Evolutionary conservation across 2,797 vertebrate genomes (phyloP).

Genomic region (Poliocrania exsul): DNA sequence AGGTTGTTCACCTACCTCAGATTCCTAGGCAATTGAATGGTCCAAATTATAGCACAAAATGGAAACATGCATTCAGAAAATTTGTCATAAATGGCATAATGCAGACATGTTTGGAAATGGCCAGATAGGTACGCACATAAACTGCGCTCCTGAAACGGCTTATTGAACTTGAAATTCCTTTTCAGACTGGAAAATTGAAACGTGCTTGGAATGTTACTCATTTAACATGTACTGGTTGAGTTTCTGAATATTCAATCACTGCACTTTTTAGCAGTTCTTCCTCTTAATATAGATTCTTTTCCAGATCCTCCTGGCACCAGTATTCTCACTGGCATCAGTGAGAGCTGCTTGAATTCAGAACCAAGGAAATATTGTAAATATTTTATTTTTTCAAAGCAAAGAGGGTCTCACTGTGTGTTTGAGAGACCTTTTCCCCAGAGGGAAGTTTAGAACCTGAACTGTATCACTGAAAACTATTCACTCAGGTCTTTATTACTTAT

Average conservation of each 20-base stretch:
- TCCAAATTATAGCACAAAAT: neutral
- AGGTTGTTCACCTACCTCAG: neutral
- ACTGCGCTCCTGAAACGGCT: neutral
- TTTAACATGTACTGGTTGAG: neutral
- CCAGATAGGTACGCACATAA: accelerated
- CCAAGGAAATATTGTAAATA: neutral
- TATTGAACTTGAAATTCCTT: neutral
- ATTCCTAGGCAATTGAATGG: neutral
- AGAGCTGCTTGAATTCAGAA: neutral
- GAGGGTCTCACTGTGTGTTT: neutral
- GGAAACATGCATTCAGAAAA: neutral
- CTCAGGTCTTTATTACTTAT: neutral
- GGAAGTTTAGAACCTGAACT: neutral
- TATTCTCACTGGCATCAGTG: neutral
- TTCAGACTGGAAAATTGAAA: neutral
- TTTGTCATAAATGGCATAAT: neutral
- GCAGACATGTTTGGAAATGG: neutral
- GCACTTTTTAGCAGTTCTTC: neutral
- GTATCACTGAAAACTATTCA: neutral
- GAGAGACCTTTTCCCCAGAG: neutral
- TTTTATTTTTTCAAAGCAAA: neutral
- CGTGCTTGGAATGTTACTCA: neutral
- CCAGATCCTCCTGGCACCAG: neutral
- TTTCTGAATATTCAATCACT: neutral
- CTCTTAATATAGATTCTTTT: neutral